Evolutionary conservation across 2,888 invertebrate species (phyloP).

Genomic region (Agrochola litura): DNA sequence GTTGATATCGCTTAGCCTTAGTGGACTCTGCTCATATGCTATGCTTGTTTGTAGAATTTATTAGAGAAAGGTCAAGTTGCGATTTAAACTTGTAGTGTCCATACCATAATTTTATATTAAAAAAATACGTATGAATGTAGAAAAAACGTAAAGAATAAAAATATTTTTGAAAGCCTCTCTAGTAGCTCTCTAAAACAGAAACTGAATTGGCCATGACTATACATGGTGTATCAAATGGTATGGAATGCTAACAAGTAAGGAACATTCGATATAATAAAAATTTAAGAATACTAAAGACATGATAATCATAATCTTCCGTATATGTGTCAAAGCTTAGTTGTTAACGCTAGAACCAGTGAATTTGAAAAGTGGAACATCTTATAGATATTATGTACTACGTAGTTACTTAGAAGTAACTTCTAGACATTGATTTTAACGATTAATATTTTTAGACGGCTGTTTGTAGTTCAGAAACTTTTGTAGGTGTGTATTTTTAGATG

Average conservation of each 20-base stretch:
- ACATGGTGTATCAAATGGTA: conserved; percentile 18
- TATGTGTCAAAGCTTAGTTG: conserved; percentile 65
- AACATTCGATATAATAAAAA: conserved; percentile 2
- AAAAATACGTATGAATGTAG: conserved; percentile 2
- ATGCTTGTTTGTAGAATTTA: conserved; percentile 34
- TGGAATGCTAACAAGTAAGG: conserved; percentile 30
- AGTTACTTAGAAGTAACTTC: conserved; percentile 69
- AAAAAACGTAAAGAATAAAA: background rate
- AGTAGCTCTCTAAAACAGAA: conserved; percentile 49
- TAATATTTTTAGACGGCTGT: conserved; percentile 86
- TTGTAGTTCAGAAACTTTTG: conserved; percentile 80
- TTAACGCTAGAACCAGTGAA: conserved; percentile 66
- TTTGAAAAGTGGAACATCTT: conserved; percentile 53
- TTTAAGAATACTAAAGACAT: conserved; percentile 27
- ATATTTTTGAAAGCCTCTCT: conserved; percentile 30
- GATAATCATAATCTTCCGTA: conserved; percentile 54
- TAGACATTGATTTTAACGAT: conserved; percentile 71
- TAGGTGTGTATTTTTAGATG: conserved; percentile 77
- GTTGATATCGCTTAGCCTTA: conserved; percentile 25
- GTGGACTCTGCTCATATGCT: background rate
- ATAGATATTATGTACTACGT: conserved; percentile 36
- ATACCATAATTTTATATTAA: conserved; percentile 23
- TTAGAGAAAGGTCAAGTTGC: conserved; percentile 14
- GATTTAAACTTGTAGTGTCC: conserved; percentile 2
- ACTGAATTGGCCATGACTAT: conserved; percentile 25